Conservation (phyloP, 2,797 vertebrate genomes). For the Pelobates cultripes region DNA sequence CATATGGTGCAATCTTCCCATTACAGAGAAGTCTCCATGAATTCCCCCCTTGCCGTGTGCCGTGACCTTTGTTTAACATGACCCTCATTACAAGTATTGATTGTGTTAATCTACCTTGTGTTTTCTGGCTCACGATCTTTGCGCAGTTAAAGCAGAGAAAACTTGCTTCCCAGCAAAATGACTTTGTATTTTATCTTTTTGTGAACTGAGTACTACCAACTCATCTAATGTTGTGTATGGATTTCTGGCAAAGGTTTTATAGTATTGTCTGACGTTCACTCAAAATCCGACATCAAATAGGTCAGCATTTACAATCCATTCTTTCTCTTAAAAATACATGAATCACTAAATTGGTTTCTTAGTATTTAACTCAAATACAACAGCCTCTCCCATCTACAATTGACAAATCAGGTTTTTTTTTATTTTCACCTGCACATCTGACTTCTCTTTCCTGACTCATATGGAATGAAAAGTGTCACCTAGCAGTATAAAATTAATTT, state of each 20-base stretch:
- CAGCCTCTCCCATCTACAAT: too few relatives aligned
- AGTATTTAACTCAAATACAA: not conserved
- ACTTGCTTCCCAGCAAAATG: too few relatives aligned
- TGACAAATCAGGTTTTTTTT: too few relatives aligned
- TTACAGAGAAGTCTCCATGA: not conserved
- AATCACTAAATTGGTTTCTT: not conserved
- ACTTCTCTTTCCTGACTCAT: too few relatives aligned
- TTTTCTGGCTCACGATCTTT: not conserved
- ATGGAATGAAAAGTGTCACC: too few relatives aligned
- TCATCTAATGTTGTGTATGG: not conserved
- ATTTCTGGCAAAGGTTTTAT: not conserved
- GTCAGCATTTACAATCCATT: too few relatives aligned
- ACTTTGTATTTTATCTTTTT: too few relatives aligned
- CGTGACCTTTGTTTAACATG: conserved; percentile 1
- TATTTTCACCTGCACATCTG: too few relatives aligned
- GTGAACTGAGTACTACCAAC: too few relatives aligned
- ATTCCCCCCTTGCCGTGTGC: not conserved
- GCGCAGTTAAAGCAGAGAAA: not conserved
- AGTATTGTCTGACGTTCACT: too few relatives aligned
- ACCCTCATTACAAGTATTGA: not conserved
- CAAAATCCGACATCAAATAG: too few relatives aligned
- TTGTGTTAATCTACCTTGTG: not conserved
- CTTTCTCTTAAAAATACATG: not conserved
- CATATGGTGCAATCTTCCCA: not conserved
- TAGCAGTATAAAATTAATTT: too few relatives aligned